A percentile compares a stretch with the other conserved stretches of the same genome.
phyloP scores from a whole-genome alignment of 2,113 vertebrate species.

The Mustela nigripes region DNA sequence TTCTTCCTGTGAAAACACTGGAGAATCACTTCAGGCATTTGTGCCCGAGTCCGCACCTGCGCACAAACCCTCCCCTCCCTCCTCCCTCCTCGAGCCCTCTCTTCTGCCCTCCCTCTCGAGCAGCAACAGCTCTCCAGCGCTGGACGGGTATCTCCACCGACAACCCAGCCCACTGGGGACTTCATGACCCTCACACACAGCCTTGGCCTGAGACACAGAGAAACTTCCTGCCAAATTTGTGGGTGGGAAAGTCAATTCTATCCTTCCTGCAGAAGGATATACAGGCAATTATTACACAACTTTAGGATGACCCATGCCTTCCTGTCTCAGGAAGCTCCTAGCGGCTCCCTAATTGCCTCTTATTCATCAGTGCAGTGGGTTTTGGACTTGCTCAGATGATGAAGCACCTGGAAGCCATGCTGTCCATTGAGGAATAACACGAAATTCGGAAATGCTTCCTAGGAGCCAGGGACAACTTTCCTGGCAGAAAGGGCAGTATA shows the following conservation, averaged over 20 bases:
- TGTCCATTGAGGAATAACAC: not conserved
- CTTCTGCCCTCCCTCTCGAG: not conserved
- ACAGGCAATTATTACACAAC: not conserved
- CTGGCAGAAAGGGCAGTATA: not conserved
- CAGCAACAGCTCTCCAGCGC: not conserved
- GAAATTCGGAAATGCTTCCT: not conserved
- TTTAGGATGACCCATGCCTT: not conserved
- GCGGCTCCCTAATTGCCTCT: not conserved
- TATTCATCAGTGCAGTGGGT: not conserved
- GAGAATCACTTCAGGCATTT: not conserved
- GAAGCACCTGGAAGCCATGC: not conserved
- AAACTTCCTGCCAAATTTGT: conserved; percentile 39
- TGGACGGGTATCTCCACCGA: not conserved
- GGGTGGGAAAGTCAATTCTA: conserved; percentile 61
- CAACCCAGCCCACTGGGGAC: not conserved
- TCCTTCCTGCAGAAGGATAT: conserved; percentile 68
- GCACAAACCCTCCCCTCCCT: not conserved
- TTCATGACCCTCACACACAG: not conserved
- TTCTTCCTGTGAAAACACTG: not conserved
- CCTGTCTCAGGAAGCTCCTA: conserved; percentile 60
- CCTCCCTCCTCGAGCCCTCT: no score
- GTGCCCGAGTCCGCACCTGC: no score
- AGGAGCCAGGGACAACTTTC: not conserved
- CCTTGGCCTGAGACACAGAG: conserved; percentile 7
- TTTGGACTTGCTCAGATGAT: not conserved